These are phyloP conservation scores for Chelonus insularis DNA, from an alignment of 1,140 invertebrate genomes.

Conservation along the genomic window DNA sequence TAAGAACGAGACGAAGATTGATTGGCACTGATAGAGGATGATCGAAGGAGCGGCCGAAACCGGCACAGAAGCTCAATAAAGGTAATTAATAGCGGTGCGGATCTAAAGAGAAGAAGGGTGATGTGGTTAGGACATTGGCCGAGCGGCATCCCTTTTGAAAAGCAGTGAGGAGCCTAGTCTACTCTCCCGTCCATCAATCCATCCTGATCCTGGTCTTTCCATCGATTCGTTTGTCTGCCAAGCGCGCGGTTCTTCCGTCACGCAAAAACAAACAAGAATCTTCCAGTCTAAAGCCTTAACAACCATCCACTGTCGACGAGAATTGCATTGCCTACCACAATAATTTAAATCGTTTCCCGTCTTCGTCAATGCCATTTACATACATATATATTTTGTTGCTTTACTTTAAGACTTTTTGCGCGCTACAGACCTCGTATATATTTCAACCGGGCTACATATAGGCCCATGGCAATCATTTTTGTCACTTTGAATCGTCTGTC, in stretches of 20 bases:
- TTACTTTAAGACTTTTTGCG: too few species aligned
- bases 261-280: constrained; percentile 21
- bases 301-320: background rate
- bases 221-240: constrained; percentile 13
- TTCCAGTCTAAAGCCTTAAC: background rate
- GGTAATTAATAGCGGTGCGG: constrained; percentile 45
- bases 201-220: constrained; percentile 1
- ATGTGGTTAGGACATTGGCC: background rate
- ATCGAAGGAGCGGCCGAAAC: constrained; percentile 44
- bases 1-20: constrained; percentile 40
- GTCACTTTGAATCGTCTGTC: too few species aligned
- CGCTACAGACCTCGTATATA: too few species aligned
- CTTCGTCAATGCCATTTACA: constrained; percentile 3
- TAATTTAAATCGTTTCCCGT: constrained; percentile 3
- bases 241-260: constrained; percentile 14
- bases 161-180: background rate
- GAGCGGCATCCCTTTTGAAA: constrained; percentile 23
- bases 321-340: background rate
- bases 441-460: too few species aligned
- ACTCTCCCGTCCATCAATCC: constrained; percentile 17
- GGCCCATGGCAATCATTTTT: too few species aligned
- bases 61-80: constrained; percentile 47
- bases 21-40: constrained; percentile 51
- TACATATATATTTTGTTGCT: constrained; percentile 16
- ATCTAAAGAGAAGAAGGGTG: constrained; percentile 8